A percentile compares a stretch with the other conserved stretches of the same genome.
These are phyloP conservation scores for Saccopteryx leptura DNA, from an alignment of 2,113 vertebrate genomes.

Conservation along the genomic window DNA sequence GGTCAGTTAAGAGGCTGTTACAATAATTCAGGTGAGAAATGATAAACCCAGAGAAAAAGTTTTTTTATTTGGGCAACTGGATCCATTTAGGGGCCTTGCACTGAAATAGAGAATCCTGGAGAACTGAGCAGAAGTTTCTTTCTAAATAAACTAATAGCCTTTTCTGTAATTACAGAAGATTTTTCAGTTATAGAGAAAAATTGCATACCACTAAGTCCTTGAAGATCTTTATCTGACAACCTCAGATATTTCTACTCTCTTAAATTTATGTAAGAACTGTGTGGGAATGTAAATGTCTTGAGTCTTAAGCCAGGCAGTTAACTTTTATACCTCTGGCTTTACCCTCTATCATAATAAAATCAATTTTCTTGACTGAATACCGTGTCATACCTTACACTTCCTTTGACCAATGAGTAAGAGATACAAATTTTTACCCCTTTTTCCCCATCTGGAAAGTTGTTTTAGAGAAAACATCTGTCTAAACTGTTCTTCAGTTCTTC, in stretches of 20 bases:
- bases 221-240: constrained; percentile 41
- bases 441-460: not conserved
- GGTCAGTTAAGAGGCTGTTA: not conserved
- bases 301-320: not conserved
- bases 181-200: constrained; percentile 8
- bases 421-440: not conserved
- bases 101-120: not conserved
- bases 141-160: not conserved
- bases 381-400: not conserved
- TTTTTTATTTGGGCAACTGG: constrained; percentile 12
- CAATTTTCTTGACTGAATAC: not conserved
- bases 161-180: not conserved
- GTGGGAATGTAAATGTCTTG: not conserved
- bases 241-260: not conserved
- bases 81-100: not conserved
- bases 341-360: not conserved
- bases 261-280: not conserved
- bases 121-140: constrained; percentile 11
- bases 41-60: not conserved
- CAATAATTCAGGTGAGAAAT: constrained; percentile 14
- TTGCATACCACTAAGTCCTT: not conserved
- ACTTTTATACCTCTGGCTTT: not conserved
- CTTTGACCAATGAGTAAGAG: not conserved
- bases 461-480: not conserved
- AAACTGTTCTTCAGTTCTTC: constrained; percentile 39